Evolutionary conservation across 53 echinoderm and acorn worm species (phyloP).

Genomic region (Actinopyga echinites): DNA sequence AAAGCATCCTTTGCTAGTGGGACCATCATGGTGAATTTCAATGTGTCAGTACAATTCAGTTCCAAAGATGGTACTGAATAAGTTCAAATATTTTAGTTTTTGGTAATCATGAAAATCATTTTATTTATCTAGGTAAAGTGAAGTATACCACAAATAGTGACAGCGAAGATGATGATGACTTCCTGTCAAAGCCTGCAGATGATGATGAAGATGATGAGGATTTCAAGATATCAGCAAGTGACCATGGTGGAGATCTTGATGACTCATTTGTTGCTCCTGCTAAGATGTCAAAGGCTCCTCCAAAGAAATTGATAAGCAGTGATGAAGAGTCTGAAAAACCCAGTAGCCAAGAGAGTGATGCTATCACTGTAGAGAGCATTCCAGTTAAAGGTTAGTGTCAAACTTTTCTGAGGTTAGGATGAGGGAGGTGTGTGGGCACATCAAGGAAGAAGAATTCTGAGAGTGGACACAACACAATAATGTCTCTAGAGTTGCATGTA

Average conservation of each 20-base stretch:
- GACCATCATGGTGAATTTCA: too few species aligned
- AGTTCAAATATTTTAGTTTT: not conserved
- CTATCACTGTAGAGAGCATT: not conserved
- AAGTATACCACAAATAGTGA: constrained; percentile 61
- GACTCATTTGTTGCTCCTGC: constrained; percentile 57
- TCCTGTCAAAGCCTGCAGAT: constrained; percentile 55
- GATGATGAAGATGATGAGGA: constrained; percentile 45
- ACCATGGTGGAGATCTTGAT: constrained; percentile 37
- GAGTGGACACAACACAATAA: too few species aligned
- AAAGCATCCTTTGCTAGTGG: too few species aligned
- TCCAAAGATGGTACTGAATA: not conserved
- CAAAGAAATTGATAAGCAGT: not conserved
- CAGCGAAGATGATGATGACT: constrained; percentile 29
- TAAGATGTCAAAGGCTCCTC: not conserved
- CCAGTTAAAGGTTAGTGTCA: not conserved
- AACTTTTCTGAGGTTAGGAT: too few species aligned
- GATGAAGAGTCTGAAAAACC: not conserved
- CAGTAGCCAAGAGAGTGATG: not conserved
- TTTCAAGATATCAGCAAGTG: constrained; percentile 43
- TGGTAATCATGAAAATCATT: not conserved
- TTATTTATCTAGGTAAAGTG: constrained; percentile 20
- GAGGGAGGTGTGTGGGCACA: too few species aligned
- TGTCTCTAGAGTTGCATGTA: too few species aligned
- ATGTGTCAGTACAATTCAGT: not conserved
- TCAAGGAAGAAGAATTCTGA: too few species aligned